Conservation (phyloP, 2,113 vertebrate species). For the Apteryx owenii region DNA sequence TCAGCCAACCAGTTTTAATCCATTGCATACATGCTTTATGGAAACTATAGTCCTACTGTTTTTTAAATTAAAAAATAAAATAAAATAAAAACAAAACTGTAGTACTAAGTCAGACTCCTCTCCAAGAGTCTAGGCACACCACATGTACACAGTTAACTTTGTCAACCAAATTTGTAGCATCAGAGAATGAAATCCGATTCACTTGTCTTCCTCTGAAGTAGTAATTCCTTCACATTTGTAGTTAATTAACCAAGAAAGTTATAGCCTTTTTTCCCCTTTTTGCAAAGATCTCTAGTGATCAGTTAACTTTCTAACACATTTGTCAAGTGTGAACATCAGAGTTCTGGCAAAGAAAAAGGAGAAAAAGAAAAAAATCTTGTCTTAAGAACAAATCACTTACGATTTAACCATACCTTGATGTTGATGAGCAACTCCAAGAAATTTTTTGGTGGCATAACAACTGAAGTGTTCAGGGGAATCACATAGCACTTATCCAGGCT, state of each 20-base stretch:
- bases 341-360: background rate
- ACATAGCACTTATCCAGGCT: conserved; percentile 96
- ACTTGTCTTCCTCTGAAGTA: background rate
- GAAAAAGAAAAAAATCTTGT: background rate
- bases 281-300: background rate
- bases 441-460: conserved; percentile 95
- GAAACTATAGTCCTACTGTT: background rate
- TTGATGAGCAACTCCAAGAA: conserved; percentile 92
- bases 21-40: background rate
- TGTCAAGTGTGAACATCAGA: background rate
- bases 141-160: background rate
- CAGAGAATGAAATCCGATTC: background rate
- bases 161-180: background rate
- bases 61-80: background rate
- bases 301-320: background rate
- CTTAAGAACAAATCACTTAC: background rate
- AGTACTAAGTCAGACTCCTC: background rate
- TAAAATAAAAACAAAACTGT: no score
- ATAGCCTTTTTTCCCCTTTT: background rate
- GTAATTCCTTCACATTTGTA: background rate
- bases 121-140: background rate
- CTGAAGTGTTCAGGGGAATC: conserved; percentile 94
- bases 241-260: background rate
- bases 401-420: conserved; percentile 84
- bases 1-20: background rate